phyloP scores from a whole-genome alignment of 2,113 vertebrate species.

The human (Homo sapiens) region DNA sequence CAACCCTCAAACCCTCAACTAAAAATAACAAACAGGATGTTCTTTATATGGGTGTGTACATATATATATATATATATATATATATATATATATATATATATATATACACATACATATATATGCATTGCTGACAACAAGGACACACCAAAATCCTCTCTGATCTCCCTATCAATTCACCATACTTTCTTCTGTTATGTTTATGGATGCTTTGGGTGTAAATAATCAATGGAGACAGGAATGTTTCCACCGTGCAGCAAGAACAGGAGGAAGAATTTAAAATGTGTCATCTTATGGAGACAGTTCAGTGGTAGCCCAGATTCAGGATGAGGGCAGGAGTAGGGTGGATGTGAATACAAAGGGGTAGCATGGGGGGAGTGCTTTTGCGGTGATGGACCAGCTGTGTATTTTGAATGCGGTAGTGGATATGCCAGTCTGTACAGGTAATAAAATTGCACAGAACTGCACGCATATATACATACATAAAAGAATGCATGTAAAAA shows the following conservation, averaged over 20 bases:
- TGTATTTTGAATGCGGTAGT: background rate
- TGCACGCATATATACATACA: background rate
- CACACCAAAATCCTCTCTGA: slow-evolving; percentile 3
- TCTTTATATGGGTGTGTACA: background rate
- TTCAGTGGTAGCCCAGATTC: background rate
- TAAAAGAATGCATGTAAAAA: background rate
- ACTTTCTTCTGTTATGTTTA: background rate
- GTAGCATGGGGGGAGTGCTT: background rate
- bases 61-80: too few species aligned
- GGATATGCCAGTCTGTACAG: background rate
- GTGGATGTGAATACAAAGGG: background rate
- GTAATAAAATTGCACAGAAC: background rate
- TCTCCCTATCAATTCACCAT: background rate
- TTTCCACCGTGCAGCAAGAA: background rate
- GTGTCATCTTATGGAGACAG: background rate
- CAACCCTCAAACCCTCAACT: slow-evolving; percentile 12
- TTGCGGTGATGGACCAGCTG: background rate
- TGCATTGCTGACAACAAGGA: background rate
- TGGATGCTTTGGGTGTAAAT: background rate
- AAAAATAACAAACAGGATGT: background rate
- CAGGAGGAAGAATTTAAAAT: background rate
- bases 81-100: too few species aligned
- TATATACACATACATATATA: too few species aligned
- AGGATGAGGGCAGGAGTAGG: background rate
- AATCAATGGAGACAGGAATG: background rate